Evolutionary conservation across 2,113 vertebrate species (phyloP).

Genomic region (Istiophorus platypterus): DNA sequence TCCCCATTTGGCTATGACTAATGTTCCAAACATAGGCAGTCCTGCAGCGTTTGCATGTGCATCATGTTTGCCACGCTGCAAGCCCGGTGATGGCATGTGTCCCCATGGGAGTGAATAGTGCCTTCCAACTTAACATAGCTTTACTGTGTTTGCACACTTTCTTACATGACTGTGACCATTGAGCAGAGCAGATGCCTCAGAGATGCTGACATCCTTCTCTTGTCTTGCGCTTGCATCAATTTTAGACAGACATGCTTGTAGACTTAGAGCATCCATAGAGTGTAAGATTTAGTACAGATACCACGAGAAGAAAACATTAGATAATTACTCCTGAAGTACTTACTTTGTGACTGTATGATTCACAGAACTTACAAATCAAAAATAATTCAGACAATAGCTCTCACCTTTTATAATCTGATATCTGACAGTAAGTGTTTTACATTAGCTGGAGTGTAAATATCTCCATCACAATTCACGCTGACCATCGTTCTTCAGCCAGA

Average conservation of each 20-base stretch:
- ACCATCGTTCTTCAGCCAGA: conserved; percentile 57
- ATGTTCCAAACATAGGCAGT: conserved; percentile 51
- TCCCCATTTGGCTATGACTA: conserved; percentile 57
- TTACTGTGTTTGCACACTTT: conserved; percentile 70
- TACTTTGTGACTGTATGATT: conserved; percentile 21
- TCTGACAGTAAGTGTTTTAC: conserved; percentile 1
- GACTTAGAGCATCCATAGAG: conserved; percentile 23
- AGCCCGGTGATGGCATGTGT: conserved; percentile 54
- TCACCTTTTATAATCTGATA: background rate
- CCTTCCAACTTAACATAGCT: conserved; percentile 71
- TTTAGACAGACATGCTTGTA: conserved; percentile 51
- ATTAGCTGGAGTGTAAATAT: background rate
- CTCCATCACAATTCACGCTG: conserved; percentile 35
- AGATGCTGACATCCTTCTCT: conserved; percentile 63
- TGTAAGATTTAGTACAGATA: conserved; percentile 14
- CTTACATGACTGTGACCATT: conserved; percentile 68
- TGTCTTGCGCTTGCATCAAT: conserved; percentile 60
- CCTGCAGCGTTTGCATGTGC: conserved; percentile 40
- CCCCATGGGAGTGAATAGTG: conserved; percentile 61
- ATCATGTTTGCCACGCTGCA: conserved; percentile 42
- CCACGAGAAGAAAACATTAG: background rate
- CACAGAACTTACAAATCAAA: conserved; percentile 13
- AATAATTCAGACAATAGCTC: background rate
- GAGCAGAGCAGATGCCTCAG: conserved; percentile 56
- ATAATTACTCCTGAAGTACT: conserved; percentile 15